Conservation (phyloP, 2,888 invertebrate species). For the Nomada ferruginata region DNA sequence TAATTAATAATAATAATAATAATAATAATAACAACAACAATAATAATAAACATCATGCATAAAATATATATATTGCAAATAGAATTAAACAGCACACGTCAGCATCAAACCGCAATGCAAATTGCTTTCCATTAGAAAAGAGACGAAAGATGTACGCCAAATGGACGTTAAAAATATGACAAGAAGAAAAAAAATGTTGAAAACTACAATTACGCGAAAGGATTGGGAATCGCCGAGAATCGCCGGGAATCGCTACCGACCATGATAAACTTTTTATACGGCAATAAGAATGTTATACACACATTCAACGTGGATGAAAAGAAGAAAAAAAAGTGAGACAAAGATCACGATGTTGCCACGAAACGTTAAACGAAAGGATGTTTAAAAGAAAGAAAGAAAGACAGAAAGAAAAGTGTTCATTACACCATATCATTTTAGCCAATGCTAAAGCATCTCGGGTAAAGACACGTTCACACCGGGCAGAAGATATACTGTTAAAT, state of each 20-base stretch:
- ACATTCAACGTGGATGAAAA: background rate
- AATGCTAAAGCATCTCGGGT: conserved; percentile 74
- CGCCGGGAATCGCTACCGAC: background rate
- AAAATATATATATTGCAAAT: background rate
- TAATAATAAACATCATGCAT: background rate
- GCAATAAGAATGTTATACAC: background rate
- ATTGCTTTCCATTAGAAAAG: background rate
- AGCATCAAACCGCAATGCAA: background rate
- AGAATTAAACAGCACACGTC: background rate
- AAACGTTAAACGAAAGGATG: background rate
- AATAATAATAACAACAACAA: background rate
- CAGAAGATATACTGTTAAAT: conserved; percentile 74
- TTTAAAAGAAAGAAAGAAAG: background rate
- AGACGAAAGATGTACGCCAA: background rate
- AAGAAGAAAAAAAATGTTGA: too few species aligned
- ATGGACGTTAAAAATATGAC: background rate
- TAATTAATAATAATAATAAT: background rate
- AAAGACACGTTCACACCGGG: conserved; percentile 78
- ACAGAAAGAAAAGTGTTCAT: background rate
- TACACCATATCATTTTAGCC: conserved; percentile 74
- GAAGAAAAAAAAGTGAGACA: background rate
- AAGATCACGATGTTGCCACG: background rate
- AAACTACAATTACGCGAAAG: background rate
- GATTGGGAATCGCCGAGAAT: background rate
- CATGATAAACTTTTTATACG: background rate